Percentiles rank a stretch among this genome's conserved stretches.
These are phyloP conservation scores for Physeter macrocephalus DNA, from an alignment of 2,113 vertebrate species.

Conservation along the genomic window DNA sequence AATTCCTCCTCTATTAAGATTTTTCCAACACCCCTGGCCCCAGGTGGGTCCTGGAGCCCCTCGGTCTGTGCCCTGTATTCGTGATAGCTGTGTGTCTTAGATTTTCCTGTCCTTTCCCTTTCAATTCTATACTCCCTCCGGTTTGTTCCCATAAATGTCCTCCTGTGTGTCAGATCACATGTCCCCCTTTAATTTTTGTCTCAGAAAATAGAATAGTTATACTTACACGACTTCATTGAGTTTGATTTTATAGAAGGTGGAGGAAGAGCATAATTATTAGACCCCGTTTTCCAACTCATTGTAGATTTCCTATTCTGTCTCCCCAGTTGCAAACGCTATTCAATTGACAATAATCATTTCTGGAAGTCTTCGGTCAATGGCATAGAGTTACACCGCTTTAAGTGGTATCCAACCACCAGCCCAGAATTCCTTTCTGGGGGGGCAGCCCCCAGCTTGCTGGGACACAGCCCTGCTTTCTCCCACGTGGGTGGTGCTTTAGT, in stretches of 20 bases:
- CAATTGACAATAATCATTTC: background rate
- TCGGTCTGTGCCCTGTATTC: background rate
- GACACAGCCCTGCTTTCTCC: background rate
- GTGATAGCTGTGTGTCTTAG: rapidly evolving
- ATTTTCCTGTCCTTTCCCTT: background rate
- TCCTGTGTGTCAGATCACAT: background rate
- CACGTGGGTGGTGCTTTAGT: background rate
- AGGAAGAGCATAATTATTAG: background rate
- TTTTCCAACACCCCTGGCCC: too few relatives aligned
- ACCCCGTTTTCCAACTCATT: background rate
- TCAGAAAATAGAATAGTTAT: background rate
- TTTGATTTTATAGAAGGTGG: background rate
- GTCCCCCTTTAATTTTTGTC: background rate
- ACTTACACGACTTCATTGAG: background rate
- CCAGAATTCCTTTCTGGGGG: background rate
- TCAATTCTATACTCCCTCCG: background rate
- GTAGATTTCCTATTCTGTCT: background rate
- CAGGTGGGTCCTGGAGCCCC: too few relatives aligned
- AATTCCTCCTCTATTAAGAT: background rate
- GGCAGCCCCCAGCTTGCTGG: background rate
- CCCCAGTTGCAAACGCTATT: background rate
- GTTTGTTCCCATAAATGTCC: background rate
- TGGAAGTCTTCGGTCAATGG: background rate
- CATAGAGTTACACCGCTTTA: background rate
- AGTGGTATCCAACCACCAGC: background rate